phyloP scores from a whole-genome alignment of 2,888 invertebrate species.

The Athrips mouffetella region DNA sequence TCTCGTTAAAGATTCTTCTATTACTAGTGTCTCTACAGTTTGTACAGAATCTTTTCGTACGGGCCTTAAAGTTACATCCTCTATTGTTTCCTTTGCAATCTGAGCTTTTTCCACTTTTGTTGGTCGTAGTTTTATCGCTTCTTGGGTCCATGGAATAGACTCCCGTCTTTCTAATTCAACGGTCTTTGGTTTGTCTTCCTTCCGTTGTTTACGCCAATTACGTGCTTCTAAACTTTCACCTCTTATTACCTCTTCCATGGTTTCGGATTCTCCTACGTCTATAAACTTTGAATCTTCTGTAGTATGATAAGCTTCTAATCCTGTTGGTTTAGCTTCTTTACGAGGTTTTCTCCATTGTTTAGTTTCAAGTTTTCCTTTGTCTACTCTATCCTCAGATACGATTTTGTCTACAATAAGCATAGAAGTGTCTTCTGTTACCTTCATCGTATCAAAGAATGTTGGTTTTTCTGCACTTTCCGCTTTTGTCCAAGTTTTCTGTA shows the following conservation, averaged over 20 bases:
- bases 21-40: conserved; percentile 49
- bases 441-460: conserved; percentile 27
- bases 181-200: conserved; percentile 31
- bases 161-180: conserved; percentile 42
- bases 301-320: conserved; percentile 16
- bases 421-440: conserved; percentile 32
- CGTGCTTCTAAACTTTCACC: conserved; percentile 16
- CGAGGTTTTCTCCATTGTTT: conserved; percentile 26
- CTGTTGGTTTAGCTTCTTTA: conserved; percentile 17
- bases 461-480: conserved; percentile 20
- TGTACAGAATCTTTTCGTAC: conserved; percentile 57
- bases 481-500: no score
- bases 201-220: conserved; percentile 28
- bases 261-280: conserved; percentile 20
- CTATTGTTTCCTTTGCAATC: conserved; percentile 74
- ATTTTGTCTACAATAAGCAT: conserved; percentile 30
- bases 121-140: conserved; percentile 79
- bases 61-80: conserved; percentile 61
- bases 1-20: conserved; percentile 76
- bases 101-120: conserved; percentile 77
- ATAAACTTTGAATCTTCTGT: conserved; percentile 15
- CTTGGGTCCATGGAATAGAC: conserved; percentile 79
- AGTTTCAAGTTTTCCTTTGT: conserved; percentile 20
- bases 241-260: conserved; percentile 18
- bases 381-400: conserved; percentile 19